A percentile compares a stretch with the other conserved stretches of the same genome.
phyloP scores from a whole-genome alignment of 2,113 vertebrate species.

The Natator depressus region DNA sequence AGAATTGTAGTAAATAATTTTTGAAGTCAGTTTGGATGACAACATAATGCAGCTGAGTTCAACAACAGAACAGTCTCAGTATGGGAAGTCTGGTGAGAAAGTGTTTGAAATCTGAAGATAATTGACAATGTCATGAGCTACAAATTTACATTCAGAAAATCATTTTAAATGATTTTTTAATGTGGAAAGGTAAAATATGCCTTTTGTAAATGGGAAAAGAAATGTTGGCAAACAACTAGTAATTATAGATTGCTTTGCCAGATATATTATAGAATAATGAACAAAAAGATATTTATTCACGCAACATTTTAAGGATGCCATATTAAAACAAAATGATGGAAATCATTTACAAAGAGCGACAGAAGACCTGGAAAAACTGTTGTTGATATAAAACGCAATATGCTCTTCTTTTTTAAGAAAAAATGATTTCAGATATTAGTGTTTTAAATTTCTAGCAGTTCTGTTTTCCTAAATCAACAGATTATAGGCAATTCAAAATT shows the following conservation, averaged over 20 bases:
- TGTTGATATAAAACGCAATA: slow-evolving; percentile 26
- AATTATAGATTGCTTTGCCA: slow-evolving; percentile 2
- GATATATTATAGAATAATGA: slow-evolving; percentile 25
- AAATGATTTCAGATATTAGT: slow-evolving; percentile 11
- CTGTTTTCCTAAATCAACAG: slow-evolving; percentile 55
- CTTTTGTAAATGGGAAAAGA: slow-evolving; percentile 30
- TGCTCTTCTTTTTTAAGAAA: slow-evolving; percentile 50
- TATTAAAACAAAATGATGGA: slow-evolving; percentile 17
- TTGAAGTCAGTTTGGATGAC: slow-evolving; percentile 28
- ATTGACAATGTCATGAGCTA: not conserved
- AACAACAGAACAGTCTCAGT: not conserved
- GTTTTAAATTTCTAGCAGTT: slow-evolving; percentile 5
- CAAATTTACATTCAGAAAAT: not conserved
- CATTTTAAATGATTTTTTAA: not conserved
- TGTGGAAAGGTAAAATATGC: not conserved
- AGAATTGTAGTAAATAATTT: slow-evolving; percentile 50
- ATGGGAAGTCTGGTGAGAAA: not conserved
- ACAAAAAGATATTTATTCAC: slow-evolving; percentile 18
- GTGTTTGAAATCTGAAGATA: slow-evolving; percentile 36
- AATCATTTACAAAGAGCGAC: slow-evolving; percentile 12
- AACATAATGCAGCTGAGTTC: slow-evolving; percentile 7
- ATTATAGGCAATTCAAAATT: slow-evolving; percentile 32
- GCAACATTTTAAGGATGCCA: slow-evolving; percentile 13
- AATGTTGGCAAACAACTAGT: slow-evolving; percentile 18
- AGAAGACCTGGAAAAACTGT: slow-evolving; percentile 22